These are phyloP conservation scores for Rhynchonema sp. DNA, from an alignment of 2,888 invertebrate genomes.

Conservation along the genomic window DNA sequence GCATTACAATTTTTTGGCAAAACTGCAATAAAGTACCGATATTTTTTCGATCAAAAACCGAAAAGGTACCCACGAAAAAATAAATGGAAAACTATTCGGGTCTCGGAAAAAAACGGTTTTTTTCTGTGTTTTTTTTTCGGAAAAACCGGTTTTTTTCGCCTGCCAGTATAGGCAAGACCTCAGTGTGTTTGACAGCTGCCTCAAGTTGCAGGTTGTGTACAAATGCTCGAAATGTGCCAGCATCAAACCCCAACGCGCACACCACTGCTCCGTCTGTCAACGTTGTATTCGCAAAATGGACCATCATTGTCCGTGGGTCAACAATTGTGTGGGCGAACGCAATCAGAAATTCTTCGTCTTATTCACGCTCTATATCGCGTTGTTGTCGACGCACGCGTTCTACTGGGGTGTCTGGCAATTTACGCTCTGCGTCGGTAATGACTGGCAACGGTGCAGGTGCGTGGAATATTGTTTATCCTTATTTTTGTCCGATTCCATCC, in stretches of 20 bases:
- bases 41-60: no score
- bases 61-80: no score
- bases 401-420: slow-evolving; percentile 80
- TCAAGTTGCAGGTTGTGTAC: slow-evolving; percentile 52
- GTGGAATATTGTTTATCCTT: background rate
- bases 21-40: no score
- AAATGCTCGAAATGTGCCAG: slow-evolving; percentile 85
- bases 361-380: slow-evolving; percentile 94
- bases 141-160: no score
- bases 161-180: no score
- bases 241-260: slow-evolving; percentile 53
- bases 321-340: slow-evolving; percentile 95
- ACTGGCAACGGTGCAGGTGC: background rate
- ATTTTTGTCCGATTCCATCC: background rate
- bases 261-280: slow-evolving; percentile 27
- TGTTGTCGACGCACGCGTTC: slow-evolving; percentile 77
- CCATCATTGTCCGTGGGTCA: slow-evolving; percentile 60
- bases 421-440: slow-evolving; percentile 56
- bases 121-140: no score
- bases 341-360: slow-evolving; percentile 98
- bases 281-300: slow-evolving; percentile 64
- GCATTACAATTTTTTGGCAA: no score
- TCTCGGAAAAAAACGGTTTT: no score
- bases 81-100: no score
- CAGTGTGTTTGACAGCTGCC: no score